Conservation (phyloP, 2,797 vertebrate genomes). For the Cossypha caffra region DNA sequence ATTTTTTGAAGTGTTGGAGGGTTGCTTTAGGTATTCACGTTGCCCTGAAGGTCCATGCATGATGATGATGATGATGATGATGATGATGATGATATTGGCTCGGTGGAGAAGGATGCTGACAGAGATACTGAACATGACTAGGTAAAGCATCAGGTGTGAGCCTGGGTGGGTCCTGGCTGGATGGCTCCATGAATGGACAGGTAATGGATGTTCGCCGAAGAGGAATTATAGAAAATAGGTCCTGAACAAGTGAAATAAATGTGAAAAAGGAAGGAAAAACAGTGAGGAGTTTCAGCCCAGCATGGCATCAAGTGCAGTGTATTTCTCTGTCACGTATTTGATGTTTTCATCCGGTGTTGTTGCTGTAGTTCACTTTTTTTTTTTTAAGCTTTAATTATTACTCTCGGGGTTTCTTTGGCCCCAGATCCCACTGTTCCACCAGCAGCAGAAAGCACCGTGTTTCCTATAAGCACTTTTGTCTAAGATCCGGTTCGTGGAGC, state of each 20-base stretch:
- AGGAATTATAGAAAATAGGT: neutral
- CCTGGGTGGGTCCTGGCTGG: neutral
- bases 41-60: neutral
- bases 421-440: neutral
- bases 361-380: neutral
- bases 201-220: neutral
- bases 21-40: neutral
- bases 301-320: neutral
- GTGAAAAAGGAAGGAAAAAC: neutral
- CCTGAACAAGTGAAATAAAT: neutral
- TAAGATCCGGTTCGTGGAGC: neutral
- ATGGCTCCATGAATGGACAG: neutral
- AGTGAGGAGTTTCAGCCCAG: neutral
- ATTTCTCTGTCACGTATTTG: neutral
- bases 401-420: neutral
- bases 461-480: neutral
- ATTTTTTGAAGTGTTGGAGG: neutral
- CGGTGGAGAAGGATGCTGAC: rapidly evolving
- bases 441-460: neutral
- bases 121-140: neutral
- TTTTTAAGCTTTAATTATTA: neutral
- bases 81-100: neutral
- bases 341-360: neutral
- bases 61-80: neutral
- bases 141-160: neutral